Evolutionary conservation across 2,888 invertebrate species (phyloP).

Genomic region (Acanthococcus lagerstroemiae): DNA sequence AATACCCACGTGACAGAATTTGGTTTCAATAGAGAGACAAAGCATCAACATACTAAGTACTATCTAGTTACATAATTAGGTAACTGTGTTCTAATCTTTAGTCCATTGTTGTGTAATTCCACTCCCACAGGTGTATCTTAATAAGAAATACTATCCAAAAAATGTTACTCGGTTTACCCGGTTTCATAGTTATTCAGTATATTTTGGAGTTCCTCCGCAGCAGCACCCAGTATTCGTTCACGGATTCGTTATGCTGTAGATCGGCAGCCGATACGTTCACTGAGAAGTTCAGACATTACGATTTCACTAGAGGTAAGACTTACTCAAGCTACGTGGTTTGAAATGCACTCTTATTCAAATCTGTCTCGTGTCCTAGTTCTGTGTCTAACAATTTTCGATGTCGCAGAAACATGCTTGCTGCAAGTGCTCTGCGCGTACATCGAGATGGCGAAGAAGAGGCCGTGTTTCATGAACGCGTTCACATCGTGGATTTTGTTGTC

Average conservation of each 20-base stretch:
- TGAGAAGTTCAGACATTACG: slow-evolving; percentile 9
- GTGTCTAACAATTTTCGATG: neutral
- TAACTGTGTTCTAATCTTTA: neutral
- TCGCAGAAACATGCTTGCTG: slow-evolving; percentile 18
- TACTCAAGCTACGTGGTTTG: neutral
- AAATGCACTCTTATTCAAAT: neutral
- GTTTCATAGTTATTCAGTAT: slow-evolving; percentile 11
- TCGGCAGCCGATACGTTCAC: slow-evolving; percentile 21
- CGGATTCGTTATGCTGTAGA: slow-evolving; percentile 6
- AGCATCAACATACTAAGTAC: too few relatives aligned
- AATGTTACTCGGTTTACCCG: slow-evolving; percentile 8
- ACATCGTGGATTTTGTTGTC: neutral
- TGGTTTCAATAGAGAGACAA: too few relatives aligned
- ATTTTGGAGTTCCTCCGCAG: slow-evolving; percentile 1
- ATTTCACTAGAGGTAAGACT: slow-evolving; percentile 3
- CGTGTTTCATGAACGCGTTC: neutral
- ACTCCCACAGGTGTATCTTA: too few relatives aligned
- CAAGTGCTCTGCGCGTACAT: slow-evolving; percentile 19
- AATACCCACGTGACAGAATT: too few relatives aligned
- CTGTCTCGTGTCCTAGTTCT: neutral
- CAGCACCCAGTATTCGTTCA: neutral
- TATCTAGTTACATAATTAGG: neutral
- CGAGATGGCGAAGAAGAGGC: neutral
- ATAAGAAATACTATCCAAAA: neutral
- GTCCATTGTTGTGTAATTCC: neutral